Conservation (phyloP, 2,797 vertebrate species). For the Siniperca undulata region DNA sequence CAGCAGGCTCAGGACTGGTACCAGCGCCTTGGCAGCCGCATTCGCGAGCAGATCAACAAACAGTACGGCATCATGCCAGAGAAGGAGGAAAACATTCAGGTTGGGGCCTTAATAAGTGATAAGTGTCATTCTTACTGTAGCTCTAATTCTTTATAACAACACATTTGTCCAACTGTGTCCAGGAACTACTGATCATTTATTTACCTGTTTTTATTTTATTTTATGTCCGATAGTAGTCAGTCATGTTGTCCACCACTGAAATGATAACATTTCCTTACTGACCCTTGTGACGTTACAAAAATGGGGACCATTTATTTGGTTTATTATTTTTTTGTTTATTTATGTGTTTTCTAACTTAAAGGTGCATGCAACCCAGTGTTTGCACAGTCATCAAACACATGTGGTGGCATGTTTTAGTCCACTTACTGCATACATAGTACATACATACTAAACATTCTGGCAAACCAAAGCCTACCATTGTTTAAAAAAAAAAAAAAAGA, state of each 20-base stretch:
- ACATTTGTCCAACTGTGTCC: not conserved
- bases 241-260: not conserved
- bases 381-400: not conserved
- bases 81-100: conserved; percentile 90
- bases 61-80: conserved; percentile 89
- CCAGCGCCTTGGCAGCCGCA: conserved; percentile 82
- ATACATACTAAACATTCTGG: not conserved
- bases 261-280: not conserved
- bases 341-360: not conserved
- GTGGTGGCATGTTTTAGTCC: not conserved
- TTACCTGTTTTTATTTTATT: too few species aligned
- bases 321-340: not conserved
- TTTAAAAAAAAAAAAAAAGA: too few species aligned
- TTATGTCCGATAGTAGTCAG: not conserved
- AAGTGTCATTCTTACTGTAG: not conserved
- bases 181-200: not conserved
- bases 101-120: conserved; percentile 45
- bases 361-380: not conserved
- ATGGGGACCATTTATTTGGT: not conserved
- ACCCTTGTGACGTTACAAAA: not conserved
- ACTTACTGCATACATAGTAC: not conserved
- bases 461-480: not conserved
- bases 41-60: conserved; percentile 85
- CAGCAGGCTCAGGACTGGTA: conserved; percentile 90
- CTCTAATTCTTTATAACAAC: not conserved